These are phyloP conservation scores for Albula goreensis DNA, from an alignment of 2,113 vertebrate genomes.

Conservation along the genomic window DNA sequence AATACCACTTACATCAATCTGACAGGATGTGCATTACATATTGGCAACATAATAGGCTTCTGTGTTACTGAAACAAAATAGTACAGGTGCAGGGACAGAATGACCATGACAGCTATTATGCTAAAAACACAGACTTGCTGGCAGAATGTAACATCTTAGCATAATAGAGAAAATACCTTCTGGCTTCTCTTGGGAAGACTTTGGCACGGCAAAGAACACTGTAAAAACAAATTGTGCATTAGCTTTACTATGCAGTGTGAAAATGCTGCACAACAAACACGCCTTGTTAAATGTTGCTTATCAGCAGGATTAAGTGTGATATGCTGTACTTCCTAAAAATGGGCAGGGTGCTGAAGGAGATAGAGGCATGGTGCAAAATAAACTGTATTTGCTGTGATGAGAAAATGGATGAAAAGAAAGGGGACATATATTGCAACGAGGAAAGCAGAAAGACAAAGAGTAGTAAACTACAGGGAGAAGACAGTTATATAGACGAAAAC, in stretches of 20 bases:
- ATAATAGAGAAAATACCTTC: background rate
- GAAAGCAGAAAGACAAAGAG: too few species aligned
- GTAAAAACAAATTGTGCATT: background rate
- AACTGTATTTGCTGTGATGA: background rate
- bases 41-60: too few species aligned
- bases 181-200: background rate
- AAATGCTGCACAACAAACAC: background rate
- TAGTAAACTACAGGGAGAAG: too few species aligned
- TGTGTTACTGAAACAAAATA: background rate
- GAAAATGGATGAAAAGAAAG: background rate
- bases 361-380: background rate
- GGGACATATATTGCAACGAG: too few species aligned
- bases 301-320: background rate
- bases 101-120: background rate
- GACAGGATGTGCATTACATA: too few species aligned
- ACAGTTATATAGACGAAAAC: too few species aligned
- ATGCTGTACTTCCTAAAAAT: background rate
- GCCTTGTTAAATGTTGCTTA: background rate
- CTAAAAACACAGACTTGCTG: background rate
- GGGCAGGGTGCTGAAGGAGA: background rate
- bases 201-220: background rate
- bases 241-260: background rate
- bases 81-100: background rate
- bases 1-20: background rate
- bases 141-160: background rate